Conservation (phyloP, 1,140 invertebrate species). For the Notospermus geniculatus region DNA sequence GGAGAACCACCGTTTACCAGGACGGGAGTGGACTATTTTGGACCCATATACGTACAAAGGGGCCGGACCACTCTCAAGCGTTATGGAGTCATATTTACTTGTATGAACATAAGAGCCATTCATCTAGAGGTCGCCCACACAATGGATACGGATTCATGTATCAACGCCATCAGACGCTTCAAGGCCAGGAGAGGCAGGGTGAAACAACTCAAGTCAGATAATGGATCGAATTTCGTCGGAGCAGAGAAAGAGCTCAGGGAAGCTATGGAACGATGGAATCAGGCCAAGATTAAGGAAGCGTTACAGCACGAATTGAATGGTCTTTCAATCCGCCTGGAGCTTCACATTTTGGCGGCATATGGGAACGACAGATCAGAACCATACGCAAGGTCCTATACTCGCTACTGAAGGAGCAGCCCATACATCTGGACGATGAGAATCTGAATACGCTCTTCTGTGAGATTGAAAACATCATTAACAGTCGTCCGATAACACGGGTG, state of each 20-base stretch:
- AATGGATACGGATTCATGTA: conserved; percentile 25
- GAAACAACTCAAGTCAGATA: conserved; percentile 18
- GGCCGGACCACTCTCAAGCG: conserved; percentile 20
- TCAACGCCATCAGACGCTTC: conserved; percentile 25
- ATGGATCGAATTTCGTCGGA: conserved; percentile 23
- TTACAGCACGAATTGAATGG: no score
- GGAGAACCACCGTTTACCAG: conserved; percentile 25
- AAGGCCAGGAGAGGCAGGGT: conserved; percentile 22
- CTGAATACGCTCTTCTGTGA: no score
- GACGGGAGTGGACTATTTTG: conserved; percentile 29
- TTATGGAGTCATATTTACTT: conserved; percentile 33
- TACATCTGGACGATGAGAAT: no score
- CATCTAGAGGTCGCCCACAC: conserved; percentile 28
- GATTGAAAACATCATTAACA: no score
- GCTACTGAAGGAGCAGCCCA: no score
- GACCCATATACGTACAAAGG: conserved; percentile 28
- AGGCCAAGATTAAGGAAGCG: no score
- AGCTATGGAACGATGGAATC: no score
- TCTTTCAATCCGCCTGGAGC: no score
- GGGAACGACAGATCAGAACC: no score
- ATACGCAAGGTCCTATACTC: no score
- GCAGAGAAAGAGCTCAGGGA: conserved; percentile 8
- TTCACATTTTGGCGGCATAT: no score
- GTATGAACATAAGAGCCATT: conserved; percentile 21
- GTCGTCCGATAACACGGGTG: no score